These are phyloP conservation scores for Dryas iulia DNA, from an alignment of 1,140 invertebrate genomes.

Conservation along the genomic window DNA sequence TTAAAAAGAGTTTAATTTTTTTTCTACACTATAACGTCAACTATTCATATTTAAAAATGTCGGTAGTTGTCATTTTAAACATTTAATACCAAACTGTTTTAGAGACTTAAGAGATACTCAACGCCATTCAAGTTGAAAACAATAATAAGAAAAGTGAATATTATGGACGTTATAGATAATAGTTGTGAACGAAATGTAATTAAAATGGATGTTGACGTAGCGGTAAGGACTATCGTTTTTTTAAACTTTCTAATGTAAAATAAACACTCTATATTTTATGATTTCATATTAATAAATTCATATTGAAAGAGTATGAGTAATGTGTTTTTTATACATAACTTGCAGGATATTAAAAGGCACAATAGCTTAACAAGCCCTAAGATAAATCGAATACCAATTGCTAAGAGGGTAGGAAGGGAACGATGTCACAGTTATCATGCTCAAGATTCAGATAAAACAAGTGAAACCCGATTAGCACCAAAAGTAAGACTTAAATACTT, in stretches of 20 bases:
- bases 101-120: background rate
- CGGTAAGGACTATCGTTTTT: constrained; percentile 16
- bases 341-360: constrained; percentile 56
- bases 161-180: background rate
- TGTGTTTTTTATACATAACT: background rate
- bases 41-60: background rate
- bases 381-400: constrained; percentile 41
- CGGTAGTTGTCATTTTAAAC: background rate
- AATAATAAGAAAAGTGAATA: too few species aligned
- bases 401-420: constrained; percentile 61
- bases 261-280: too few species aligned
- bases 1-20: too few species aligned
- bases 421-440: constrained; percentile 63
- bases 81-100: background rate
- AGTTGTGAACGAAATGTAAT: background rate
- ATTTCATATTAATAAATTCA: background rate
- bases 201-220: constrained; percentile 35
- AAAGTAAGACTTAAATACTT: constrained; percentile 32
- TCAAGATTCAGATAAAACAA: constrained; percentile 36
- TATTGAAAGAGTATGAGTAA: background rate
- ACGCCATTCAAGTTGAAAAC: background rate
- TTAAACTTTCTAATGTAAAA: constrained; percentile 16
- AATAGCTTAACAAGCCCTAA: constrained; percentile 60
- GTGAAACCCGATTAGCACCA: constrained; percentile 22
- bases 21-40: background rate